A percentile compares a stretch with the other conserved stretches of the same genome.
These are phyloP conservation scores for Pristionchus mayeri DNA, from an alignment of 2,888 invertebrate species.

Conservation along the genomic window DNA sequence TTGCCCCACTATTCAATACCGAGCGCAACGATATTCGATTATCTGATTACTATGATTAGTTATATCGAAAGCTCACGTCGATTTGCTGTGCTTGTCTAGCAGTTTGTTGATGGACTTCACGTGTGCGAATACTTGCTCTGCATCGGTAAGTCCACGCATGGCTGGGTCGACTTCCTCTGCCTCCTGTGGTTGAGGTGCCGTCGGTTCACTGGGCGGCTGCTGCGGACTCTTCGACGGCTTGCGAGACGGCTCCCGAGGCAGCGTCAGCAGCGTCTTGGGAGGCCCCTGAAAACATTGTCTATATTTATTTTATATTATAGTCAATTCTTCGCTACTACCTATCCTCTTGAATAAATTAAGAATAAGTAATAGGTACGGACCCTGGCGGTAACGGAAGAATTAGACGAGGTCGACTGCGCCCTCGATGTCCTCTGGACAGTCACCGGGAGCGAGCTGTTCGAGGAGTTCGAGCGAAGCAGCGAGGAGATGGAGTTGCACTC, in stretches of 20 bases:
- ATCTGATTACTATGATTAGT: too few relatives aligned
- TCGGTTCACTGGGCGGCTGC: neutral
- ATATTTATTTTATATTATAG: too few relatives aligned
- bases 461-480: neutral
- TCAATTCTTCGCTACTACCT: too few relatives aligned
- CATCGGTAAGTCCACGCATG: neutral
- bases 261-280: neutral
- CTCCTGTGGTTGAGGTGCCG: neutral
- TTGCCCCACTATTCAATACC: too few relatives aligned
- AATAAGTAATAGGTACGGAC: neutral
- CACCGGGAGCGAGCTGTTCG: neutral
- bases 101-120: constrained; percentile 2
- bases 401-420: neutral
- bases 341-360: too few relatives aligned
- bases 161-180: neutral
- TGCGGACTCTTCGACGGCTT: constrained; percentile 15
- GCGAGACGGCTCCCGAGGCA: neutral
- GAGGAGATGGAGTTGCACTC: constrained; percentile 26
- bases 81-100: neutral
- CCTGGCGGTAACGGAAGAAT: neutral
- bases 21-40: too few relatives aligned
- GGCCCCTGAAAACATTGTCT: neutral
- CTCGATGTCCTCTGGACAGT: neutral
- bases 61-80: neutral
- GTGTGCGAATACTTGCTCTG: neutral